Base-by-base conservation (phyloP, 2,888 invertebrate species). In the Carpatolechia fugitivella region DNA sequence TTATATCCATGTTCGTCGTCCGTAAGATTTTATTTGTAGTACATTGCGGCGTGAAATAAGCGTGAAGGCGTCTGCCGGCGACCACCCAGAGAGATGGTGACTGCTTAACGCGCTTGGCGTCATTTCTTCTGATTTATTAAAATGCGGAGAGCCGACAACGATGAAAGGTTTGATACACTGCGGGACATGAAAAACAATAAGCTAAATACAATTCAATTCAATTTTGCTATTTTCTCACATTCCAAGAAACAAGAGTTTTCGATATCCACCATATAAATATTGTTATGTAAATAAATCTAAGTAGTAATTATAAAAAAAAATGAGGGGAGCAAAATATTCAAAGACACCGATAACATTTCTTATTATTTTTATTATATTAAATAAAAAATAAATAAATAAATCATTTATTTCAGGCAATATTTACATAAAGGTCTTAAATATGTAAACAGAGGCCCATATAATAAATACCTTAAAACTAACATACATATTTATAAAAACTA, bases 81-180 rank as follows among this genome's bases (percentile, higher is more conserved):
- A 80, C 88, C 89, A 89, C 89, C 89, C 89, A 89, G 80, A 56
- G 88, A 68, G 89, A 72, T 70, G 84, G 68, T 78, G 87, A 86
- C 84, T 85, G 86, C 75, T 77, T 85, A 85, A 85, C 85, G 83
- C 83, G 78, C 68, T 66, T 69, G 80, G 74, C 78, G 85, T 88
- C 88, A 89, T 85, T 82, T 82, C 86, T 80, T 76, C 79, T 87
- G 89, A 89, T 89, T 87, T 89, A 89, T 89, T 82, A 78, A 77
- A 86, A 83, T 71, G 74, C 78, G 72, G 72, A 78, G 72, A 68
- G 70, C 74, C 69, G 78, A 66, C n/a, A n/a, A n/a, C 74, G 79
- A 44, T 44, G 60, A 68, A 62, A 69, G 68, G 62, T 61, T 64
- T 60, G 56, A 58, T 79, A 69, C 72, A 80, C 69, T 74, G 63